phyloP scores from a whole-genome alignment of 2,888 invertebrate species.

The Tenthredo amoena region DNA sequence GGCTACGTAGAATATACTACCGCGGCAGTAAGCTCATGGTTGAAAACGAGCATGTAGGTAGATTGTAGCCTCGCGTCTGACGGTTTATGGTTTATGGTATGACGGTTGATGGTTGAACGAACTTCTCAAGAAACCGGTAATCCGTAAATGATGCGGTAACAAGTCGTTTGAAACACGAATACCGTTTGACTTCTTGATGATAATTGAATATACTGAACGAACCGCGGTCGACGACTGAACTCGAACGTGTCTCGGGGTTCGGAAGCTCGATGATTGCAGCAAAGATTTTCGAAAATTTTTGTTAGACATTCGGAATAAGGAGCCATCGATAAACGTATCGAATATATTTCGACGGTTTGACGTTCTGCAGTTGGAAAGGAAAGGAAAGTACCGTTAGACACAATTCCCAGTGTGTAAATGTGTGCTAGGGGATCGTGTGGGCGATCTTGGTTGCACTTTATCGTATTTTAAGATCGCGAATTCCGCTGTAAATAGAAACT shows the following conservation, averaged over 20 bases:
- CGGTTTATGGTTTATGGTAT: neutral
- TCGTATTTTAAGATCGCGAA: conserved; percentile 18
- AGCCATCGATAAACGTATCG: neutral
- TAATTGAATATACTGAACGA: conserved; percentile 25
- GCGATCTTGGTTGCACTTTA: conserved; percentile 15
- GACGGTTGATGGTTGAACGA: conserved; percentile 38
- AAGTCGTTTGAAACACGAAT: conserved; percentile 33
- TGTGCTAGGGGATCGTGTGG: conserved; percentile 4
- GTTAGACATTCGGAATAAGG: neutral
- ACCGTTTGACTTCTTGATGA: conserved; percentile 13
- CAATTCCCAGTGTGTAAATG: conserved; percentile 20
- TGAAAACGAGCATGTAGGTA: neutral
- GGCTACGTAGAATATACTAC: neutral
- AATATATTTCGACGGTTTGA: conserved; percentile 11
- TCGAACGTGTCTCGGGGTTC: neutral
- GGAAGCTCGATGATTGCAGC: neutral
- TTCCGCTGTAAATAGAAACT: conserved; percentile 27
- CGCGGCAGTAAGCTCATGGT: neutral
- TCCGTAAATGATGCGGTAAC: conserved; percentile 27
- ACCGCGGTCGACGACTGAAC: neutral
- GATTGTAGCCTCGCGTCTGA: neutral
- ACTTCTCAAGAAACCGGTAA: conserved; percentile 38
- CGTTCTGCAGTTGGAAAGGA: conserved; percentile 24
- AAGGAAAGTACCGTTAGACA: conserved; percentile 32
- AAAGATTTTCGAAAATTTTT: neutral